Base-by-base conservation (phyloP, 1,140 invertebrate genomes). In the Pseudomyrmex sp. region DNA sequence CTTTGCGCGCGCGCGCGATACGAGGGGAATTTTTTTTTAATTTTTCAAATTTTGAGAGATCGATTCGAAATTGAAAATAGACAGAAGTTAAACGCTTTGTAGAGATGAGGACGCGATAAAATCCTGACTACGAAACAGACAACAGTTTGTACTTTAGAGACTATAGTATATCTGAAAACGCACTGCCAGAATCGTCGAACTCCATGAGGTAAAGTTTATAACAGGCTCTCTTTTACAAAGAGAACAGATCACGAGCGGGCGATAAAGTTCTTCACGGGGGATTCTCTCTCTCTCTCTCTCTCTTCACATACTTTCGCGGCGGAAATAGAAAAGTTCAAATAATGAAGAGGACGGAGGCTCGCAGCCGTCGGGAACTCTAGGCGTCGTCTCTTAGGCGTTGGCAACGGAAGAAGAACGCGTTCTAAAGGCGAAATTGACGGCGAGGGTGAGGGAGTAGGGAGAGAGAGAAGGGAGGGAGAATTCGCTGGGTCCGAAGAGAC, bases 371-470 rank as follows among this genome's bases (percentile, higher is more conserved):
- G 20, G 46, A 76, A 83, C 66, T 73, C 23, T 48, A 82, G 76
- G 46, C 61, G 44, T 61, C 68, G 48, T 73, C n/a, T 63, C 8
- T 35, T 84, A 50, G 48, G 18, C 63, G 35, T 46, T 56, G 50
- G 50, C 75, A 56, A 26, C 75, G 70, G 59, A 20, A 58, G n/a
- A 35, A 44, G 56, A 76, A 69, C 46, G 77, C 58, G 58, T 83
- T 82, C 68, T 58, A 48, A 52, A 56, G n/a, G 46, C 63, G 46
- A 75, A 84, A 87, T 82, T 82, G 82, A 63, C 75, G 65, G 58
- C 23, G 23, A 58, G 50, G 50, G 54, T 18, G 18, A 18, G 18
- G 15, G 15, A 48, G 63, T n/a, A n/a, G 58, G 54, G 76, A n/a
- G n/a, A n/a, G 20, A 83, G 72, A 76, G 77, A 63, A 8, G 50